phyloP scores from a whole-genome alignment of 2,113 vertebrate species.

The Hyperoodon ampullatus region DNA sequence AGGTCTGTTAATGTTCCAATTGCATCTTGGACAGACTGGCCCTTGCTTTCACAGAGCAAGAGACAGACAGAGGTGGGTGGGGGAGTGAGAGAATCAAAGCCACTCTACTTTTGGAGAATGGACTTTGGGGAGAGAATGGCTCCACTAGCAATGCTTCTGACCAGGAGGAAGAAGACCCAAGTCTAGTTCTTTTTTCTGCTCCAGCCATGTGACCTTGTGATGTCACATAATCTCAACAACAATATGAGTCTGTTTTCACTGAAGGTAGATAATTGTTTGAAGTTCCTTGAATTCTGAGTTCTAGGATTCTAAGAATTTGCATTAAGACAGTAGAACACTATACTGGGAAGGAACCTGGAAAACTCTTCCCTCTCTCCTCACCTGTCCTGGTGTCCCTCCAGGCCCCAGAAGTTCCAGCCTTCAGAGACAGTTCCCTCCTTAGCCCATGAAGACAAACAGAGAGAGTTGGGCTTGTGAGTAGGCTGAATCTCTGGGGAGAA shows the following conservation, averaged over 20 bases:
- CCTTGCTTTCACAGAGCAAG: background rate
- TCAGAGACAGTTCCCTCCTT: background rate
- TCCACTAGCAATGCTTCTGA: background rate
- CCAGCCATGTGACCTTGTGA: background rate
- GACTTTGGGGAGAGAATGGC: background rate
- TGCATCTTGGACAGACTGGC: background rate
- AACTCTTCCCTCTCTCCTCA: too few species aligned
- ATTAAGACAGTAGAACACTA: fast-evolving
- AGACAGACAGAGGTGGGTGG: too few species aligned
- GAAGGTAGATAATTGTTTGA: background rate
- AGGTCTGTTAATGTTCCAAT: background rate
- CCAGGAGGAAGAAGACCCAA: background rate
- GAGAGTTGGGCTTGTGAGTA: background rate
- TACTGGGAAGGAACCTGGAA: background rate
- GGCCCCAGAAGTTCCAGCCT: background rate
- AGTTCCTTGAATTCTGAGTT: background rate
- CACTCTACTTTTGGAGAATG: background rate
- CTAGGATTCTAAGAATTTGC: background rate
- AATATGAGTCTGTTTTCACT: background rate
- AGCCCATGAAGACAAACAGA: background rate
- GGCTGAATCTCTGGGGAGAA: background rate
- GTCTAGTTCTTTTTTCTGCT: background rate
- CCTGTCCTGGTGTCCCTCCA: fast-evolving
- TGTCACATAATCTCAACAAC: background rate
- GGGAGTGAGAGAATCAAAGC: background rate